phyloP scores from a whole-genome alignment of 1,140 invertebrate genomes.

The Macrocentrus cingulum region DNA sequence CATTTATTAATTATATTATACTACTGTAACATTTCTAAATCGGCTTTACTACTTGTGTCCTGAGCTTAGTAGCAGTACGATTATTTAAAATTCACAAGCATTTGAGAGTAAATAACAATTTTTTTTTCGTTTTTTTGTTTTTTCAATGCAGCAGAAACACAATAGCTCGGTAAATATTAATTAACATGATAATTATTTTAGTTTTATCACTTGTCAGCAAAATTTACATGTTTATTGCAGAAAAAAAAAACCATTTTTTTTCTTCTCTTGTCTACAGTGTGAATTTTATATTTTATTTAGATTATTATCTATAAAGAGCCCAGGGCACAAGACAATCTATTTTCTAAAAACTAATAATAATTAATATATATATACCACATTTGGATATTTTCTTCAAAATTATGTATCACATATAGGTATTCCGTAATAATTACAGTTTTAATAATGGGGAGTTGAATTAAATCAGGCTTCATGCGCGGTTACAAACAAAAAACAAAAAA shows the following conservation, averaged over 20 bases:
- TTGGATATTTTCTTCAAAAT: slow-evolving; percentile 46
- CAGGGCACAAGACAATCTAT: slow-evolving; percentile 35
- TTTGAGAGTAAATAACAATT: too few species aligned
- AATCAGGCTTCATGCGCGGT: slow-evolving; percentile 17
- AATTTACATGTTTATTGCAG: too few species aligned
- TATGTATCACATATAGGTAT: slow-evolving; percentile 50
- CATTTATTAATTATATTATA: slow-evolving; percentile 19
- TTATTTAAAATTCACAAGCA: not conserved
- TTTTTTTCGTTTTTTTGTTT: not conserved
- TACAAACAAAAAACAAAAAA: not conserved
- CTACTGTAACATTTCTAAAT: slow-evolving; percentile 25
- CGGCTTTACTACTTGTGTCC: slow-evolving; percentile 35
- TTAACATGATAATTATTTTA: too few species aligned
- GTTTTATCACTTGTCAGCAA: too few species aligned
- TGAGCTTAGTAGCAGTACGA: slow-evolving; percentile 25
- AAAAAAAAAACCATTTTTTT: too few species aligned
- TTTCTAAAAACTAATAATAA: slow-evolving; percentile 42
- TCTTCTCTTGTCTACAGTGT: too few species aligned
- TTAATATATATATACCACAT: slow-evolving; percentile 41
- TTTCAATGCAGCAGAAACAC: not conserved
- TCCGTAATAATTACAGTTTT: slow-evolving; percentile 40
- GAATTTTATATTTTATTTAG: too few species aligned
- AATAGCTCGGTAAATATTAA: too few species aligned
- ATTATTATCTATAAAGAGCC: slow-evolving; percentile 24
- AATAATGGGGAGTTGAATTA: slow-evolving; percentile 41